Evolutionary conservation across 2,113 vertebrate species (phyloP).

Genomic region (Indicator maculatus): DNA sequence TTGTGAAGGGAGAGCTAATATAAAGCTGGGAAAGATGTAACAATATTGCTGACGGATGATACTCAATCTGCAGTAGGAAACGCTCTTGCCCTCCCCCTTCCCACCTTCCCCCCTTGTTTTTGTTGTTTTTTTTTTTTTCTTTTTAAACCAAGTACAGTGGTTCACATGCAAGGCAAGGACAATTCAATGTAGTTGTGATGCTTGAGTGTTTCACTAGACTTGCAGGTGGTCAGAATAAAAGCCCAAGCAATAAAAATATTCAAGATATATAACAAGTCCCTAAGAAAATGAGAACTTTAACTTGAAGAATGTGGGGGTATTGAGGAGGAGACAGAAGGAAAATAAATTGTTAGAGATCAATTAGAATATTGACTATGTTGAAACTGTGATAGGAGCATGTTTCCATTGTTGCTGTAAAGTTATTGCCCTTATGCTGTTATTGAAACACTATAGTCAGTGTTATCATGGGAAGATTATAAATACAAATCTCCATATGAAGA

Average conservation of each 20-base stretch:
- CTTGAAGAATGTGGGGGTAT: background rate
- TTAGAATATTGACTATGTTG: background rate
- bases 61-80: constrained; percentile 11
- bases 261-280: background rate
- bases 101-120: rapidly evolving
- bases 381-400: background rate
- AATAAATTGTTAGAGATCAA: background rate
- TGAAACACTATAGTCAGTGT: background rate
- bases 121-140: rapidly evolving
- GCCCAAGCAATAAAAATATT: background rate
- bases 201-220: background rate
- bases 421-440: background rate
- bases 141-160: background rate
- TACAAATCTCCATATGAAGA: background rate
- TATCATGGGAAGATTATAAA: background rate
- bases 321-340: background rate
- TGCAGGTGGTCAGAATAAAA: background rate
- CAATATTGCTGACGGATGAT: constrained; percentile 63
- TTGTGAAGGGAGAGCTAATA: constrained; percentile 66
- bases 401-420: background rate
- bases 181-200: background rate
- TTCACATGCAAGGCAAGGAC: background rate
- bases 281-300: constrained; percentile 14
- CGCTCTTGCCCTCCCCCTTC: background rate
- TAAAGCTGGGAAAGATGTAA: constrained; percentile 50